Evolutionary conservation across 2,888 invertebrate species (phyloP), one percentile per base, ranked within the genome.

Genomic region (Timandra comae): DNA sequence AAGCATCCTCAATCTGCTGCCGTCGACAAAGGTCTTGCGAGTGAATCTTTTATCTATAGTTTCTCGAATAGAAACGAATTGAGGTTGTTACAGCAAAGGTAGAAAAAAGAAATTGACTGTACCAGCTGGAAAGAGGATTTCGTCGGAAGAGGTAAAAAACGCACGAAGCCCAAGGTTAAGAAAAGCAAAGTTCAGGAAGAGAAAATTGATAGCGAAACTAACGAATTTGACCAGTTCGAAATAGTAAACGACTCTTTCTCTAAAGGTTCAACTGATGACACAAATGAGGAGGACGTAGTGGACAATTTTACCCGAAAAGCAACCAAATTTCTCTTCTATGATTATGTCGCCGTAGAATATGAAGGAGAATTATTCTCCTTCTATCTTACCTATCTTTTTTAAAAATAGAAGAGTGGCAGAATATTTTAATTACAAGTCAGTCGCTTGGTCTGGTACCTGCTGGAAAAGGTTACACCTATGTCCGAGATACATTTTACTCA

Each of bases 31-130:
- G 10, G 20, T 7, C 19, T 28, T 8, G 19, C 20, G 7, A 19
- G 19, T 9, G 28, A 19, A 19, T 28, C 28, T 19, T 28, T 28
- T 10, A 20, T 9, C n/a, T n/a, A n/a, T 8, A 28, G 20, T 28
- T 28, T 28, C 20, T 28, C 8, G 28, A 28, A 10, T 9, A 28
- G n/a, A 28, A 28, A 19, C 4, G 29, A 23, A 12, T 8, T n/a
- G 30, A 2, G 16, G 27, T 24, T 2, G 27, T 27, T 2, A 16
- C 3, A 27, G 8, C 23, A 31, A 10, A 35, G 9, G 11, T 16
- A n/a, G 24, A 25, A 24, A 33, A 7, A 35, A 31, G 7, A 30
- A 35, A 12, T 7, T 35, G 8, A 19, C 30, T 24, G 25, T 35
- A 4, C 16, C 23, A 28, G 28, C 35, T 1, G 31, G 28, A 4